These are phyloP conservation scores for Steatornis caripensis DNA, from an alignment of 2,113 vertebrate genomes.

Conservation along the genomic window DNA sequence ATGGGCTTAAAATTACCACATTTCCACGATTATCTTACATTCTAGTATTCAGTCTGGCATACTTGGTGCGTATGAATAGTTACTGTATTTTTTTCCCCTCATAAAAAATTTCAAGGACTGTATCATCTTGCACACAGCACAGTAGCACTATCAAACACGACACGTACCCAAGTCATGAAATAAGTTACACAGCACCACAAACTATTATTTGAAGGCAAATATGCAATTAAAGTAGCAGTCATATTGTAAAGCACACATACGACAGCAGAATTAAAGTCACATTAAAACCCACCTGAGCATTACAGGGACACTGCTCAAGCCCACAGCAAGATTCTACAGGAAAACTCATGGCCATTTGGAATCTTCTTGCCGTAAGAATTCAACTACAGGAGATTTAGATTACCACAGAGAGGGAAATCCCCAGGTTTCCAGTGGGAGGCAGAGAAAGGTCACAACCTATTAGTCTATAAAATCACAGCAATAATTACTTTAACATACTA, in stretches of 20 bases:
- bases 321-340: not conserved
- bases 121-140: not conserved
- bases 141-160: not conserved
- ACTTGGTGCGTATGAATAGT: not conserved
- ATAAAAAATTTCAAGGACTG: not conserved
- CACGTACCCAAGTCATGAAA: not conserved
- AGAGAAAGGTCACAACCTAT: constrained; percentile 1
- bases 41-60: not conserved
- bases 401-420: not conserved
- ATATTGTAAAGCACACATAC: not conserved
- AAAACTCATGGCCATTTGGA: not conserved
- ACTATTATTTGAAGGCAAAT: not conserved
- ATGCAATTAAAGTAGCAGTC: not conserved
- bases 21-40: not conserved
- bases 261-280: not conserved
- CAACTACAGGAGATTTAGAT: not conserved
- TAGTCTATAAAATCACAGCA: constrained; percentile 13
- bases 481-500: constrained; percentile 24
- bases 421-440: not conserved
- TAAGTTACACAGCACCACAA: not conserved
- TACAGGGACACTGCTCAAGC: not conserved
- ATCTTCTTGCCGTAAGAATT: not conserved
- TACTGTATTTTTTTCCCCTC: not conserved
- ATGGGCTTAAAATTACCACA: not conserved
- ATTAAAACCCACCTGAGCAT: not conserved